A percentile compares a stretch with the other conserved stretches of the same genome.
Evolutionary conservation across 2,888 invertebrate genomes (phyloP).

Genomic region (Watsonalla binaria): DNA sequence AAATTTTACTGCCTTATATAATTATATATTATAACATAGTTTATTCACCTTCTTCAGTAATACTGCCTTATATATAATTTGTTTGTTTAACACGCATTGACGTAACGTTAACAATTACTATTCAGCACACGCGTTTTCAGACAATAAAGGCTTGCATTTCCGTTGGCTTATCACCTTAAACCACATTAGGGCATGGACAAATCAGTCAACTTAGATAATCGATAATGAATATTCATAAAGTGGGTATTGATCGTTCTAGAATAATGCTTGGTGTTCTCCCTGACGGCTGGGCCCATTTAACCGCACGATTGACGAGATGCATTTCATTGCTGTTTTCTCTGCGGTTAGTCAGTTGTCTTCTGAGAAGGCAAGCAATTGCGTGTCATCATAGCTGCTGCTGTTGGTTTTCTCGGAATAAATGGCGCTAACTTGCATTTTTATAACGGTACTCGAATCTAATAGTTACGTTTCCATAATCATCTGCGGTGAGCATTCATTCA

Average conservation of each 20-base stretch:
- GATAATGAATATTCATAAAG: constrained; percentile 45
- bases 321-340: constrained; percentile 22
- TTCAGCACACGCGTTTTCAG: constrained; percentile 46
- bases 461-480: background rate
- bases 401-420: constrained; percentile 33
- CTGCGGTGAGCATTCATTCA: background rate
- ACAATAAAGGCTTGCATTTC: constrained; percentile 64
- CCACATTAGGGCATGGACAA: constrained; percentile 53
- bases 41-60: constrained; percentile 13
- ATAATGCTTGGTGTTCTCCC: background rate
- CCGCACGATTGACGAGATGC: constrained; percentile 17
- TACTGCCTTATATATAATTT: constrained; percentile 13
- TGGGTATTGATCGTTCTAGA: background rate
- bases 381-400: constrained; percentile 25
- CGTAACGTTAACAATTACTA: constrained; percentile 43
- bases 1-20: background rate
- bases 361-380: constrained; percentile 43
- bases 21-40: constrained; percentile 5
- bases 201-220: constrained; percentile 55
- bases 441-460: constrained; percentile 12
- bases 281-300: background rate
- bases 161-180: constrained; percentile 34
- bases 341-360: constrained; percentile 19
- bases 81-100: constrained; percentile 33
- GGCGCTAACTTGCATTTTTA: constrained; percentile 17